phyloP scores from a whole-genome alignment of 2,888 invertebrate genomes.

The Heteropelma amictum region DNA sequence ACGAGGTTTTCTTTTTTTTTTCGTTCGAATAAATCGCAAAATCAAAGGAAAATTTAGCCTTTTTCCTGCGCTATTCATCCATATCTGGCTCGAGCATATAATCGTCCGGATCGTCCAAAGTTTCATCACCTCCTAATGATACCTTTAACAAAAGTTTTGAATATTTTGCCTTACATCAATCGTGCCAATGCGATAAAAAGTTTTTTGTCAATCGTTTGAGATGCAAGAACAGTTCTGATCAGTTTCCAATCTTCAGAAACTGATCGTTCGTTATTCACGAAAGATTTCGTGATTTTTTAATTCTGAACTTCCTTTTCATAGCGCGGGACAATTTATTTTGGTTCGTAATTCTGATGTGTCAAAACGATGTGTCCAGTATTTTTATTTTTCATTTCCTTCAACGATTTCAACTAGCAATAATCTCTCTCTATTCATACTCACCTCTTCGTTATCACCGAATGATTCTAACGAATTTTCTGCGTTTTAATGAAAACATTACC shows the following conservation, averaged over 20 bases:
- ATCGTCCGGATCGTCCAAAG: constrained; percentile 59
- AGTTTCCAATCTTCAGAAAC: too few relatives aligned
- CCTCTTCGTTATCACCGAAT: constrained; percentile 61
- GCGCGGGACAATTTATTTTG: too few relatives aligned
- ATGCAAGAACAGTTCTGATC: too few relatives aligned
- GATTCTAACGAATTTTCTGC: constrained; percentile 68
- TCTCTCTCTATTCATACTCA: constrained; percentile 63
- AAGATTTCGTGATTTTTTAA: too few relatives aligned
- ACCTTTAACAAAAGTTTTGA: constrained; percentile 69
- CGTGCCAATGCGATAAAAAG: not conserved
- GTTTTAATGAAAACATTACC: constrained; percentile 68
- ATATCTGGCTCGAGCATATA: constrained; percentile 65
- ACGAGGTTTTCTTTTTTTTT: constrained; percentile 25
- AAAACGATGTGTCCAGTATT: too few relatives aligned
- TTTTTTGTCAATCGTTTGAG: too few relatives aligned
- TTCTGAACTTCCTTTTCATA: too few relatives aligned
- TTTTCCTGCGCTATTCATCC: constrained; percentile 58
- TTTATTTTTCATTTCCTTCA: too few relatives aligned
- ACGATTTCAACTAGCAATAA: constrained; percentile 12
- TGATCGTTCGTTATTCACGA: too few relatives aligned
- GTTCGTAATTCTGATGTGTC: too few relatives aligned
- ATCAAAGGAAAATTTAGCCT: constrained; percentile 16
- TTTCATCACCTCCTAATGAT: constrained; percentile 63
- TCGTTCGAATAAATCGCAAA: constrained; percentile 40
- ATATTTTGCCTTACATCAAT: constrained; percentile 24